These are phyloP conservation scores for Meiosimyza platycephala DNA, from an alignment of 2,888 invertebrate genomes.

Conservation along the genomic window DNA sequence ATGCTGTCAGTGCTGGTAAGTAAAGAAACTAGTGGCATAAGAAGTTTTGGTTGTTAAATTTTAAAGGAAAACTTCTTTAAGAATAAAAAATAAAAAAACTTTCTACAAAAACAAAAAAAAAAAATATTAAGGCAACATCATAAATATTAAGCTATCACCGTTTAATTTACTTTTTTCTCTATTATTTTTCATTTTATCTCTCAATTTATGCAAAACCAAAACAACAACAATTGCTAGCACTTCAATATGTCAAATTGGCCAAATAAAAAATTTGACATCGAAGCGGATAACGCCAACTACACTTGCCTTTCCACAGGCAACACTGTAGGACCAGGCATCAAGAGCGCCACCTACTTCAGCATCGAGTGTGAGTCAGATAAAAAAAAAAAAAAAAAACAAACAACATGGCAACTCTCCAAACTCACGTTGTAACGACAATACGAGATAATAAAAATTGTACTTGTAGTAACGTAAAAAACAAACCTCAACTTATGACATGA, in stretches of 20 bases:
- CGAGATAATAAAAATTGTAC: too few relatives aligned
- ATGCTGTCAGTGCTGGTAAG: slow-evolving; percentile 85
- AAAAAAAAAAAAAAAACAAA: not conserved
- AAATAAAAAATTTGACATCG: slow-evolving; percentile 79
- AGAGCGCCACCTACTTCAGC: slow-evolving; percentile 85
- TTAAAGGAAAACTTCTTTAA: not conserved
- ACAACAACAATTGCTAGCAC: slow-evolving; percentile 67
- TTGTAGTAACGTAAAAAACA: slow-evolving; percentile 9
- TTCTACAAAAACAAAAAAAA: too few relatives aligned
- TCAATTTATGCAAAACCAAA: not conserved
- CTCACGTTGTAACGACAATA: too few relatives aligned
- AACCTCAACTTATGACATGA: slow-evolving; percentile 21
- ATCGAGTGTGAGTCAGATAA: slow-evolving; percentile 83
- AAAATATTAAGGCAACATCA: not conserved
- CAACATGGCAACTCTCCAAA: not conserved
- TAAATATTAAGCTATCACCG: slow-evolving; percentile 3
- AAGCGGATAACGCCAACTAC: slow-evolving; percentile 83
- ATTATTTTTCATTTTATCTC: not conserved
- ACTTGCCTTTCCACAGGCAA: slow-evolving; percentile 85
- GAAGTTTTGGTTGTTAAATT: not conserved
- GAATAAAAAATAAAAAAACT: too few relatives aligned
- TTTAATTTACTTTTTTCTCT: not conserved
- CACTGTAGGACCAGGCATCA: slow-evolving; percentile 82
- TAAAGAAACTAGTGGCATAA: slow-evolving; percentile 35
- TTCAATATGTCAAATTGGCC: slow-evolving; percentile 92